Conservation (phyloP, 2,888 invertebrate species). For the Sesia apiformis region DNA sequence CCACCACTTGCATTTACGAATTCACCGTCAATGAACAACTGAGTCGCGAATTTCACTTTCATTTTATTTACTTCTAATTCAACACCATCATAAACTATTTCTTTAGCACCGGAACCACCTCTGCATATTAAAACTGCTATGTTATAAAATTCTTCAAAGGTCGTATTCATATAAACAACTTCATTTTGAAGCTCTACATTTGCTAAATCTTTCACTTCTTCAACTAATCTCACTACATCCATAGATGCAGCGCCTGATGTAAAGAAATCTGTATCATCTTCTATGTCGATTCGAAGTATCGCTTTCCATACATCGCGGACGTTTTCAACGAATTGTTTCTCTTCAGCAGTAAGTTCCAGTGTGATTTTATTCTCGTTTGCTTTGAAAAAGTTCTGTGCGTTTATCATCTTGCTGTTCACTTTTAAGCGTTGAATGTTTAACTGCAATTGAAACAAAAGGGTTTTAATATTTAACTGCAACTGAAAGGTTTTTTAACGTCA, state of each 20-base stretch:
- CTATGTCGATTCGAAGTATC: slow-evolving; percentile 84
- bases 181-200: slow-evolving; percentile 88
- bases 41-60: slow-evolving; percentile 89
- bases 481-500: too few relatives aligned
- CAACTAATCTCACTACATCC: slow-evolving; percentile 95
- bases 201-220: slow-evolving; percentile 90
- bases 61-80: slow-evolving; percentile 87
- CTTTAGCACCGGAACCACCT: slow-evolving; percentile 69
- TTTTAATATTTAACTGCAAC: too few relatives aligned
- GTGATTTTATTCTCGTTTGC: slow-evolving; percentile 67
- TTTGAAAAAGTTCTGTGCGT: slow-evolving; percentile 85
- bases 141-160: slow-evolving; percentile 86
- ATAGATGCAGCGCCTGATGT: slow-evolving; percentile 96
- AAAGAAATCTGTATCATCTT: slow-evolving; percentile 92
- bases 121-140: slow-evolving; percentile 80
- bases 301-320: slow-evolving; percentile 86
- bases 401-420: slow-evolving; percentile 86
- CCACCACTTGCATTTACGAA: slow-evolving; percentile 86
- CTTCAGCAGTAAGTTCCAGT: slow-evolving; percentile 82
- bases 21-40: slow-evolving; percentile 92
- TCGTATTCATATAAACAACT: slow-evolving; percentile 94
- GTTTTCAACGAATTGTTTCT: slow-evolving; percentile 78
- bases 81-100: slow-evolving; percentile 82
- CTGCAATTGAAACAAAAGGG: slow-evolving; percentile 43
- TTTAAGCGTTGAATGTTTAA: slow-evolving; percentile 85